phyloP scores from a whole-genome alignment of 2,797 vertebrate genomes.

The Capromys pilorides region DNA sequence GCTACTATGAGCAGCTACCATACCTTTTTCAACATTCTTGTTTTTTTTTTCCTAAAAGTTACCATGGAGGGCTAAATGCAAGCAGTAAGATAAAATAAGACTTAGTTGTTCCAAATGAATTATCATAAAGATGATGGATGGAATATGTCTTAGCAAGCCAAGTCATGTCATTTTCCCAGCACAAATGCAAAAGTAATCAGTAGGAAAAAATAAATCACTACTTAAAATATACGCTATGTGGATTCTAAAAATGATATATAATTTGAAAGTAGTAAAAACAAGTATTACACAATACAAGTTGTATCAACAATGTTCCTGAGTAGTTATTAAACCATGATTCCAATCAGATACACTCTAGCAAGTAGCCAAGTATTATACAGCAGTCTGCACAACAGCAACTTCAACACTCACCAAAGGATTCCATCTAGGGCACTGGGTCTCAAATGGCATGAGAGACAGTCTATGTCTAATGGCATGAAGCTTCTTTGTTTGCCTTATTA shows the following conservation, averaged over 20 bases:
- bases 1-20: background rate
- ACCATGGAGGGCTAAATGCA: constrained; percentile 60
- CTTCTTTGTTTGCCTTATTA: background rate
- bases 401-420: constrained; percentile 35
- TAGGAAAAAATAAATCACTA: constrained; percentile 6
- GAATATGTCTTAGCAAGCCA: constrained; percentile 51
- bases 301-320: constrained; percentile 32
- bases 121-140: constrained; percentile 38
- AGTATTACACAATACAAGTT: constrained; percentile 36
- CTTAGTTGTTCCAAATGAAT: constrained; percentile 43
- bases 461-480: background rate
- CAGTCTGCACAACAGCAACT: background rate
- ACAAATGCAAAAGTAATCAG: constrained; percentile 54
- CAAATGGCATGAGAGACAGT: background rate
- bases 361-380: background rate
- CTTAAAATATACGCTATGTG: constrained; percentile 1
- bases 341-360: constrained; percentile 23
- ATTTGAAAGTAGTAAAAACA: constrained; percentile 49
- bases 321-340: constrained; percentile 28
- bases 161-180: constrained; percentile 63
- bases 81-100: constrained; percentile 40
- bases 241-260: constrained; percentile 57
- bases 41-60: constrained; percentile 33
- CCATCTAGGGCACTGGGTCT: background rate
- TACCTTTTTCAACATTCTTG: background rate